Evolutionary conservation across 1,140 invertebrate species (phyloP).

Genomic region (Anastrepha obliqua): DNA sequence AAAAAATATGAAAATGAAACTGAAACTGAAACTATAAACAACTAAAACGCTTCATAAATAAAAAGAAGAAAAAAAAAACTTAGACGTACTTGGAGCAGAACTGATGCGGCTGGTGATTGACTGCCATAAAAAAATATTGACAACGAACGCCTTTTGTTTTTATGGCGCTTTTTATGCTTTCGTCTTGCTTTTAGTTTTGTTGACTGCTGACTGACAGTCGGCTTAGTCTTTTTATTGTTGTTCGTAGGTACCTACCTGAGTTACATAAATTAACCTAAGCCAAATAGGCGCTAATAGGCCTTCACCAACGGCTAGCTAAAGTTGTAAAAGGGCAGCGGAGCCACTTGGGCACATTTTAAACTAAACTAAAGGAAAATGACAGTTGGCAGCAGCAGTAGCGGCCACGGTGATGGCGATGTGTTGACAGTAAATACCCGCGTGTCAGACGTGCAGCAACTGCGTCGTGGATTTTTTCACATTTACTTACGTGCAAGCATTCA

Average conservation of each 20-base stretch:
- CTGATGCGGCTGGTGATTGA: constrained; percentile 2
- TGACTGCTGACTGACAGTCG: not conserved
- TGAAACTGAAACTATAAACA: constrained; percentile 32
- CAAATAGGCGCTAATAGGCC: constrained; percentile 36
- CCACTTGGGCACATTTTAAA: not conserved
- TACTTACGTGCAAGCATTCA: not conserved
- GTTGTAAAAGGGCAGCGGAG: not conserved
- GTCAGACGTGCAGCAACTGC: not conserved
- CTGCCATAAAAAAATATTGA: constrained; percentile 19
- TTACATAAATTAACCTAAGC: constrained; percentile 36
- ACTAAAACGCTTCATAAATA: not conserved
- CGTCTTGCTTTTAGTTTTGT: not conserved
- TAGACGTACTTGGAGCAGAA: not conserved
- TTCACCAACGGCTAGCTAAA: not conserved
- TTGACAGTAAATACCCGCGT: constrained; percentile 34
- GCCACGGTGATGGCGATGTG: not conserved
- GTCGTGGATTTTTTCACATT: constrained; percentile 12
- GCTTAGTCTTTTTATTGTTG: not conserved
- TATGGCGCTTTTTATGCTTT: not conserved
- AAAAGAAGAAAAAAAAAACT: not conserved
- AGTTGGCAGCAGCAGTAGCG: not conserved
- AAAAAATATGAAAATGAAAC: not conserved
- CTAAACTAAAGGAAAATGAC: not conserved
- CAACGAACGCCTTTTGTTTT: constrained; percentile 1
- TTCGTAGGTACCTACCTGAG: not conserved